A percentile compares a stretch with the other conserved stretches of the same genome.
Conservation (phyloP, 2,113 vertebrate species). For the Anhinga rufa region DNA sequence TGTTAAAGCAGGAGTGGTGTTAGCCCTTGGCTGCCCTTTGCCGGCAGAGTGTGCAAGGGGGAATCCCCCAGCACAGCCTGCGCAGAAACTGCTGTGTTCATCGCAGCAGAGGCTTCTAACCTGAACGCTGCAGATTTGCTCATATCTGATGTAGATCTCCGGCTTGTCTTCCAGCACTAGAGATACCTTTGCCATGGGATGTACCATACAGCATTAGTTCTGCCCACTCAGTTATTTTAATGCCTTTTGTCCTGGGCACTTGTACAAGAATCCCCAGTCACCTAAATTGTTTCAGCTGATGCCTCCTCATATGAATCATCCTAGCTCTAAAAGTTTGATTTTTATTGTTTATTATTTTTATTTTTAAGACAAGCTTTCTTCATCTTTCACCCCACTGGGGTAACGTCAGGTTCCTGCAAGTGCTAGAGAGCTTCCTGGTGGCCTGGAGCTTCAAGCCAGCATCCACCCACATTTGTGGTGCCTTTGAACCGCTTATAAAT, state of each 20-base stretch:
- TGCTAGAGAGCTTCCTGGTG: neutral
- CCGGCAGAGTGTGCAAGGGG: neutral
- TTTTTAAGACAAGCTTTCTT: neutral
- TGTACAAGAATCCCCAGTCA: neutral
- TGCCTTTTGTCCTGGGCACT: neutral
- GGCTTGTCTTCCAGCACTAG: neutral
- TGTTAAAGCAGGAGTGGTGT: neutral
- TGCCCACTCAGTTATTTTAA: neutral
- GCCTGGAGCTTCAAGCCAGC: neutral
- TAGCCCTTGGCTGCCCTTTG: neutral
- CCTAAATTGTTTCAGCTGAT: neutral
- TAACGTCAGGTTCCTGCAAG: neutral
- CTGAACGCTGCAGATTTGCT: neutral
- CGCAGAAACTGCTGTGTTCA: neutral
- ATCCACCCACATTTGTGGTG: neutral
- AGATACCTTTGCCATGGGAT: neutral
- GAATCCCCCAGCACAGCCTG: neutral
- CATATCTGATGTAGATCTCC: neutral
- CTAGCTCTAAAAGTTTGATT: neutral
- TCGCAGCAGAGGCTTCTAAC: neutral
- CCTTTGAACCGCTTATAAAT: conserved; percentile 44
- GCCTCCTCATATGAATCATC: neutral
- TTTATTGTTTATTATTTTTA: no score
- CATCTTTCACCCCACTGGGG: neutral
- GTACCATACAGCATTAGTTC: neutral